phyloP scores from a whole-genome alignment of 2,888 invertebrate genomes.

The Oegoconia quadripuncta region DNA sequence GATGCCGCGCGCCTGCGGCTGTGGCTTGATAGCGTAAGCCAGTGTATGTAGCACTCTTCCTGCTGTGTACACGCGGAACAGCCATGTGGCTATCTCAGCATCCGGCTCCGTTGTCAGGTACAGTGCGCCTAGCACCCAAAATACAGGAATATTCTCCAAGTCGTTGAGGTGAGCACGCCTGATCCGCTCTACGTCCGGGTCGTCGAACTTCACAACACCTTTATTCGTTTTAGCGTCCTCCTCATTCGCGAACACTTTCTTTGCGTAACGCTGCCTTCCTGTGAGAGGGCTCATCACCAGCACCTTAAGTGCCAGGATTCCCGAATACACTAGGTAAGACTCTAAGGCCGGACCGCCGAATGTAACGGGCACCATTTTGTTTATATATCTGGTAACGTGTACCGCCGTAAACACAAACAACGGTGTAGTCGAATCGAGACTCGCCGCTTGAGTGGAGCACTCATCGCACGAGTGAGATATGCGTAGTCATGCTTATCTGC shows the following conservation, averaged over 20 bases:
- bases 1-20: constrained; percentile 72
- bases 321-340: constrained; percentile 33
- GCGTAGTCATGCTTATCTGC: background rate
- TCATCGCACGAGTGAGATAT: background rate
- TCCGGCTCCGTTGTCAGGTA: constrained; percentile 79
- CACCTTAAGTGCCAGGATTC: constrained; percentile 44
- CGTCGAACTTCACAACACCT: constrained; percentile 49
- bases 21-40: constrained; percentile 80
- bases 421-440: background rate
- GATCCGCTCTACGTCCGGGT: constrained; percentile 57
- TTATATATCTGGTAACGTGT: constrained; percentile 1
- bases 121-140: constrained; percentile 76
- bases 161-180: constrained; percentile 83
- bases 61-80: constrained; percentile 67
- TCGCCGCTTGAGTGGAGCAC: background rate
- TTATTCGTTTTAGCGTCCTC: constrained; percentile 42
- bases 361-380: constrained; percentile 27
- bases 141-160: constrained; percentile 84
- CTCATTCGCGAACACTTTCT: constrained; percentile 53
- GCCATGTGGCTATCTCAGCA: constrained; percentile 34
- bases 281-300: constrained; percentile 41
- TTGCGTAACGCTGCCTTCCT: constrained; percentile 30
- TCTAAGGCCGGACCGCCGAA: constrained; percentile 30
- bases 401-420: background rate
- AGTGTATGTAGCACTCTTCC: constrained; percentile 80